phyloP scores from a whole-genome alignment of 2,113 vertebrate genomes.

The Microtus richardsoni region DNA sequence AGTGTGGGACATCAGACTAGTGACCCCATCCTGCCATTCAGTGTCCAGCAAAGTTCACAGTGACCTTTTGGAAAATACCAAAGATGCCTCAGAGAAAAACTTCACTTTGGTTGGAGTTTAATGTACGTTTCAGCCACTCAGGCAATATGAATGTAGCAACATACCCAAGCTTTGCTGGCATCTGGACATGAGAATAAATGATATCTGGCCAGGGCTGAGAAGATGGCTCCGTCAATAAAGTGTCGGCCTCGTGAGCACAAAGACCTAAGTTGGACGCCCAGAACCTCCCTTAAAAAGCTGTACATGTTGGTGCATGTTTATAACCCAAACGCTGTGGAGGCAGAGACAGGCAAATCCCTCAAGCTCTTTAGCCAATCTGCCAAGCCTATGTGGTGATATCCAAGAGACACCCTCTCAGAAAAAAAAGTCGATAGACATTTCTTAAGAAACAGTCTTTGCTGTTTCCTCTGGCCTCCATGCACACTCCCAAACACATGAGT shows the following conservation, averaged over 20 bases:
- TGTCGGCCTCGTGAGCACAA: background rate
- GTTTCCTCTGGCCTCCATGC: background rate
- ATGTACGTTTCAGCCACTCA: background rate
- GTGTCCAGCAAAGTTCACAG: background rate
- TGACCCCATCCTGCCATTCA: background rate
- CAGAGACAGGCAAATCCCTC: background rate
- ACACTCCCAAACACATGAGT: background rate
- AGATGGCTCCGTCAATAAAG: background rate
- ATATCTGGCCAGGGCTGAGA: background rate
- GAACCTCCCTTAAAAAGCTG: background rate
- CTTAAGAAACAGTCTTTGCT: background rate
- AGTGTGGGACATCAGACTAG: background rate
- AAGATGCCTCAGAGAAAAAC: slow-evolving; percentile 9
- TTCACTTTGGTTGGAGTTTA: background rate
- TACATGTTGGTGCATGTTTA: background rate
- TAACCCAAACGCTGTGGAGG: background rate
- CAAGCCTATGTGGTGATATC: background rate
- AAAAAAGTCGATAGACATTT: background rate
- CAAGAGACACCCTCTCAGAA: background rate
- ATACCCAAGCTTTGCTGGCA: too few relatives aligned
- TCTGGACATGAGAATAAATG: background rate
- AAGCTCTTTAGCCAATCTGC: background rate
- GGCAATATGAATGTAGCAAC: background rate
- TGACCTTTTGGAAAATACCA: slow-evolving; percentile 2
- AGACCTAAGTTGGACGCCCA: background rate